These are phyloP conservation scores for Pocillopora verrucosa DNA, from an alignment of 64 coral and sea anemone species.

Conservation along the genomic window DNA sequence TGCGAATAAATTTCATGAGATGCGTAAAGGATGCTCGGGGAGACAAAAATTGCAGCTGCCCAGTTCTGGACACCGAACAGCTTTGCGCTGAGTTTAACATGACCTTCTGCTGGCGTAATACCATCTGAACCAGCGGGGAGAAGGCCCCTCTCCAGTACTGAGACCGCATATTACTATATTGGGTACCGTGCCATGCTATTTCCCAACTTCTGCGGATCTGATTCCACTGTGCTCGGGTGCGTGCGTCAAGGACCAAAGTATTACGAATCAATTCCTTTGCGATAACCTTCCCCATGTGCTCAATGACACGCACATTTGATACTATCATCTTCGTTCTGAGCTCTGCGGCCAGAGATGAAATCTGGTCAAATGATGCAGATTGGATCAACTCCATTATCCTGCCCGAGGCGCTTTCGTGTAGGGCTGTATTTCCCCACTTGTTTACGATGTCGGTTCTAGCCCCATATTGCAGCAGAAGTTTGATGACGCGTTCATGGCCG, in stretches of 20 bases:
- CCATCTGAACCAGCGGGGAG: slow-evolving; percentile 34
- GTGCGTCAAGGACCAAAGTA: not conserved
- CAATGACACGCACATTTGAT: not conserved
- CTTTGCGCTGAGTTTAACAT: not conserved
- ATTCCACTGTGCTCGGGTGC: not conserved
- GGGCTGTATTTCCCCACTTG: slow-evolving; percentile 19
- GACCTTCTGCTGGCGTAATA: slow-evolving; percentile 7
- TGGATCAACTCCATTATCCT: slow-evolving; percentile 9
- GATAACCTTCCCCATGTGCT: not conserved
- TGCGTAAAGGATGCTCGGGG: slow-evolving; percentile 44
- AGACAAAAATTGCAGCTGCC: slow-evolving; percentile 58
- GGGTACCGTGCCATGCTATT: slow-evolving; percentile 53
- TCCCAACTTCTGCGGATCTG: slow-evolving; percentile 14
- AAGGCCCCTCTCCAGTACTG: slow-evolving; percentile 32
- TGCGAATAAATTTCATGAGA: slow-evolving; percentile 32
- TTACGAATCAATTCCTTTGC: slow-evolving; percentile 50
- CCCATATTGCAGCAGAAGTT: slow-evolving; percentile 48
- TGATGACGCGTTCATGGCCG: slow-evolving; percentile 26
- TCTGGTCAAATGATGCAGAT: slow-evolving; percentile 6
- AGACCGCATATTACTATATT: slow-evolving; percentile 5
- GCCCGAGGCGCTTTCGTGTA: not conserved
- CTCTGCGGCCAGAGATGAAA: not conserved
- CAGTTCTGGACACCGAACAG: slow-evolving; percentile 25
- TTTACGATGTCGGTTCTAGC: slow-evolving; percentile 20
- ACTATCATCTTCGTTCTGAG: slow-evolving; percentile 16